phyloP scores from a whole-genome alignment of 2,888 invertebrate species.

The Drosophila peninsularis region DNA sequence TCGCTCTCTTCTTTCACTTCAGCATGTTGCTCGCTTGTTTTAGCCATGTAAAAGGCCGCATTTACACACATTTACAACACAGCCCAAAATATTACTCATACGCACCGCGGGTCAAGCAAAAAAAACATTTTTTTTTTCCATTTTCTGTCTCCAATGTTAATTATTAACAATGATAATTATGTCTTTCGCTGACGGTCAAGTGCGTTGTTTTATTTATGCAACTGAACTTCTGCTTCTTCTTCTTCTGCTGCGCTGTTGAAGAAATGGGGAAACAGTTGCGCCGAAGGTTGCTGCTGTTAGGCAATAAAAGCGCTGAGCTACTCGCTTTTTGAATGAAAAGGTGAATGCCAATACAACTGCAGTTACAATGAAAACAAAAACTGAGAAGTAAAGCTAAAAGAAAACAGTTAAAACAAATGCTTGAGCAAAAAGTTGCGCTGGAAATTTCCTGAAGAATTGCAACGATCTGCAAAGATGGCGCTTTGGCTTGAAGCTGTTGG shows the following conservation, averaged over 20 bases:
- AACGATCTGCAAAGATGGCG: conserved; percentile 5
- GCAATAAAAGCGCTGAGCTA: conserved; percentile 55
- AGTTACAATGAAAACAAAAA: conserved; percentile 10
- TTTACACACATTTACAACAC: conserved; percentile 34
- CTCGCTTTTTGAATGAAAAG: conserved; percentile 52
- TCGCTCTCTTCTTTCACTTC: not conserved
- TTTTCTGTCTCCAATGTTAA: conserved; percentile 47
- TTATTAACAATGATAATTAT: conserved; percentile 52
- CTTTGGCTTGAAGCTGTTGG: not conserved
- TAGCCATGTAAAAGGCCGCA: conserved; percentile 41
- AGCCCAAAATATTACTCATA: conserved; percentile 50
- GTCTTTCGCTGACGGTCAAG: conserved; percentile 61
- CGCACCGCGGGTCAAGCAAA: conserved; percentile 48
- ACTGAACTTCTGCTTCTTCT: conserved; percentile 44
- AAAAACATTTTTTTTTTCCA: conserved; percentile 16
- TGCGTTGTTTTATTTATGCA: conserved; percentile 36
- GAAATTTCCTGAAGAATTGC: conserved; percentile 40
- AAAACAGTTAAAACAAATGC: conserved; percentile 1
- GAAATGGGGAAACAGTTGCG: conserved; percentile 69
- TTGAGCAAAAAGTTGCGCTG: conserved; percentile 3
- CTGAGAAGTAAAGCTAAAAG: not conserved
- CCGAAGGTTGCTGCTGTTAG: conserved; percentile 58
- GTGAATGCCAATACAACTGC: conserved; percentile 49
- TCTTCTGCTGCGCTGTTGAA: conserved; percentile 9
- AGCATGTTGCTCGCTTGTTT: conserved; percentile 27